A percentile compares a stretch with the other conserved stretches of the same genome.
Conservation (phyloP, 2,888 invertebrate genomes). For the Sminthurinus aureus region DNA sequence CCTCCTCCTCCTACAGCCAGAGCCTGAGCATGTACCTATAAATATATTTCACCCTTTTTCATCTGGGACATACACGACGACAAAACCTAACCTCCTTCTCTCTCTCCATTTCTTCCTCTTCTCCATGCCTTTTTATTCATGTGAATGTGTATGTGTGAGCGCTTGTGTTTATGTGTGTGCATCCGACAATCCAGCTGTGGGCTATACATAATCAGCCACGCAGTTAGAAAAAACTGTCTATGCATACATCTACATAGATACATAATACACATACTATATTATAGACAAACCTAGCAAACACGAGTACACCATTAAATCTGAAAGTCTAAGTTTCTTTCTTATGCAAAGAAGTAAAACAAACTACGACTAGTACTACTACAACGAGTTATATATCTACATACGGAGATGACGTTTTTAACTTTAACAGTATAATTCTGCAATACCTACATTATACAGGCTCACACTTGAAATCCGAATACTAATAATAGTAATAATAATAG, state of each 20-base stretch:
- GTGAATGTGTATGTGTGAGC: neutral
- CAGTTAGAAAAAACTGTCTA: neutral
- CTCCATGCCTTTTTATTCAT: neutral
- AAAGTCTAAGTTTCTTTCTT: neutral
- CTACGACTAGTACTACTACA: no score
- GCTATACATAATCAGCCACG: neutral
- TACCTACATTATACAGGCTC: no score
- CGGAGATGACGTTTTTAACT: neutral
- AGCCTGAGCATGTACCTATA: slow-evolving; percentile 42
- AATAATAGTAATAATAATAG: no score
- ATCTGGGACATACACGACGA: slow-evolving; percentile 48
- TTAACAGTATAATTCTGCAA: neutral
- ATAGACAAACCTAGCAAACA: no score
- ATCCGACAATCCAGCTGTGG: neutral
- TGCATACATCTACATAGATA: neutral
- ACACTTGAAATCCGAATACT: no score
- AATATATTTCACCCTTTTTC: slow-evolving; percentile 49
- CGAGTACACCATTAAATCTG: neutral
- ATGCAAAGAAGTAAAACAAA: neutral
- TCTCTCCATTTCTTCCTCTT: neutral
- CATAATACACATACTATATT: neutral
- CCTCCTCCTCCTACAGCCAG: slow-evolving; percentile 22
- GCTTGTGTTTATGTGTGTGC: neutral
- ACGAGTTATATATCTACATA: no score
- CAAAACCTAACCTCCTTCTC: slow-evolving; percentile 22